Evolutionary conservation across 2,888 invertebrate genomes (phyloP).

Genomic region (Masnerella sp.): DNA sequence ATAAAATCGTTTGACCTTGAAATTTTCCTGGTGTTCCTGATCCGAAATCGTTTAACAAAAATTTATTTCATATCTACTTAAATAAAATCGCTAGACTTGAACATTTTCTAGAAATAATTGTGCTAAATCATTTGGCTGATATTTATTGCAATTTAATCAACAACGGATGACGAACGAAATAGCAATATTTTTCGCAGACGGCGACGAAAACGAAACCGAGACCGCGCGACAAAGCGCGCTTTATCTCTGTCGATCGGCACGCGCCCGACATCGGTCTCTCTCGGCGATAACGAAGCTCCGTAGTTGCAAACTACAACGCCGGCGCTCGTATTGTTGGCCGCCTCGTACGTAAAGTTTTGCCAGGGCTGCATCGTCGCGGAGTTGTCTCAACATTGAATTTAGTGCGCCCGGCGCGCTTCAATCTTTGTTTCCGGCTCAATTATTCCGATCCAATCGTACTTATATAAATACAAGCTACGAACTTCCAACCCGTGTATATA

Average conservation of each 20-base stretch:
- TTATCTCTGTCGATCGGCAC: slow-evolving; percentile 23
- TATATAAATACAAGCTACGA: slow-evolving; percentile 58
- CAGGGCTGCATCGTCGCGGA: slow-evolving; percentile 52
- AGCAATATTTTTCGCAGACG: not conserved
- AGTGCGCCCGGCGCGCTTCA: slow-evolving; percentile 48
- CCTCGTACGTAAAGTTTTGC: slow-evolving; percentile 60
- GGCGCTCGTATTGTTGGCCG: slow-evolving; percentile 59
- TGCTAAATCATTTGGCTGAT: too few species aligned
- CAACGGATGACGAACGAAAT: not conserved
- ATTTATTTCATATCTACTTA: too few species aligned
- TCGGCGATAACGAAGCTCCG: slow-evolving; percentile 56
- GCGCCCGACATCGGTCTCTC: slow-evolving; percentile 25
- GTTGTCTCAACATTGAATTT: slow-evolving; percentile 60
- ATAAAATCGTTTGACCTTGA: too few species aligned
- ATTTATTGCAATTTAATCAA: too few species aligned
- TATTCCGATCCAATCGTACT: slow-evolving; percentile 60
- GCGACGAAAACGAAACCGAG: not conserved
- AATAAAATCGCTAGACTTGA: too few species aligned
- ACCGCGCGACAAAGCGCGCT: slow-evolving; percentile 13
- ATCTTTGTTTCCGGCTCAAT: slow-evolving; percentile 61
- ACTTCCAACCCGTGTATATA: too few species aligned
- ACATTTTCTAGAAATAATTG: too few species aligned
- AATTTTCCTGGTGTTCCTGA: too few species aligned
- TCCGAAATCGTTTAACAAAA: too few species aligned
- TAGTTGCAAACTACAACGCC: slow-evolving; percentile 58